Percentiles rank a stretch among this genome's conserved stretches.
These are phyloP conservation scores for Nannospalax galili DNA, from an alignment of 2,113 vertebrate genomes.

Conservation along the genomic window DNA sequence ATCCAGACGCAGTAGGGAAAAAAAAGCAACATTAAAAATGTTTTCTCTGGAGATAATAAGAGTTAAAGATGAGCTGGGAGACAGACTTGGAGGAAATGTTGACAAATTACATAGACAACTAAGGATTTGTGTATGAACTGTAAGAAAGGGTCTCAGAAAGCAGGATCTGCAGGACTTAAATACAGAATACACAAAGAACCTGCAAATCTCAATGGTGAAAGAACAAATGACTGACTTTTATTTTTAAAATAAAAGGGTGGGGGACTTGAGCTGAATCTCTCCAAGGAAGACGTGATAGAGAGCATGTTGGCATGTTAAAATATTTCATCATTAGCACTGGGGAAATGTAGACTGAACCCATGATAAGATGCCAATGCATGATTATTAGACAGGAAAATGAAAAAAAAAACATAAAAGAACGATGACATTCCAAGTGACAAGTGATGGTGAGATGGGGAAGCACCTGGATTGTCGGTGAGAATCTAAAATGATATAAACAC, in stretches of 20 bases:
- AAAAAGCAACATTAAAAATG: background rate
- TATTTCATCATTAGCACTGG: background rate
- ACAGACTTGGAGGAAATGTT: background rate
- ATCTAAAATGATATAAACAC: background rate
- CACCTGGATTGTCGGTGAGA: background rate
- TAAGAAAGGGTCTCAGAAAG: too few species aligned
- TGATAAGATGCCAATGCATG: background rate
- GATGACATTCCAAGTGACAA: background rate
- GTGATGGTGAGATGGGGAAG: background rate
- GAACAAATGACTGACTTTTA: background rate
- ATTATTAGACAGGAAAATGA: too few species aligned
- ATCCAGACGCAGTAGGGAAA: too few species aligned
- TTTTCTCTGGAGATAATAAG: background rate
- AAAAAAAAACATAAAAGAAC: too few species aligned
- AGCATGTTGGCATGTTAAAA: background rate
- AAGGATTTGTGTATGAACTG: background rate
- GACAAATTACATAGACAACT: background rate
- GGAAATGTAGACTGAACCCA: background rate
- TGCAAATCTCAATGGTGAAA: background rate
- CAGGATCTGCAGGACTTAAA: background rate
- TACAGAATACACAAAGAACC: background rate
- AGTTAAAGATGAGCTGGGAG: background rate
- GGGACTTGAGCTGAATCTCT: background rate
- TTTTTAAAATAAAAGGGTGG: background rate
- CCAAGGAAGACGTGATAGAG: background rate